Conservation (phyloP, 1,140 invertebrate species). For the Diorhabda elongata region DNA sequence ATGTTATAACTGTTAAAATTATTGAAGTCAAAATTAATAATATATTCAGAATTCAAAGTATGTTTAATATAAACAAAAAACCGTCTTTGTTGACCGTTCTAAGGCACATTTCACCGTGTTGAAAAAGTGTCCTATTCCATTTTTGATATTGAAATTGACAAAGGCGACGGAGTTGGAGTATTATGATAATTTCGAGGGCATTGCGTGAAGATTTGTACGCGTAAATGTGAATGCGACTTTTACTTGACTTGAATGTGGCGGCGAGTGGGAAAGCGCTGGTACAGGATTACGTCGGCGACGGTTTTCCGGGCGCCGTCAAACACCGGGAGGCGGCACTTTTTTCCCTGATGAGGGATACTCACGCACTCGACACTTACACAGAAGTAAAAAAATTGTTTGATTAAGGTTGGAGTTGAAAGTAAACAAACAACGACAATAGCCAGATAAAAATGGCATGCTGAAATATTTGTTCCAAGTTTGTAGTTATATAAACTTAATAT, state of each 20-base stretch:
- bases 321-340: conserved; percentile 4
- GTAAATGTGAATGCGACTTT: conserved; percentile 18
- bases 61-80: no score
- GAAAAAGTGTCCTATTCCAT: conserved; percentile 10
- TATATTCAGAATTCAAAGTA: no score
- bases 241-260: conserved; percentile 5
- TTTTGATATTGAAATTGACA: conserved; percentile 1
- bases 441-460: no score
- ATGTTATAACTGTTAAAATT: no score
- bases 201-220: conserved; percentile 19
- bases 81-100: background rate
- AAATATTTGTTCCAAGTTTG: no score
- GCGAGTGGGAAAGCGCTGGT: background rate
- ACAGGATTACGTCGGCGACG: conserved; percentile 9
- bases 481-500: no score
- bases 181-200: conserved; percentile 14
- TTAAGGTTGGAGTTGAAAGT: conserved; percentile 1
- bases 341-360: background rate
- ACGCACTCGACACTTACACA: background rate
- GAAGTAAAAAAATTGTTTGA: background rate
- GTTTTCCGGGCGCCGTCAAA: conserved; percentile 12
- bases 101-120: background rate
- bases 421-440: background rate
- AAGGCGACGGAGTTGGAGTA: background rate
- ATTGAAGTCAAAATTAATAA: no score